phyloP scores from a whole-genome alignment of 1,140 invertebrate species.

The Drosophila teissieri region DNA sequence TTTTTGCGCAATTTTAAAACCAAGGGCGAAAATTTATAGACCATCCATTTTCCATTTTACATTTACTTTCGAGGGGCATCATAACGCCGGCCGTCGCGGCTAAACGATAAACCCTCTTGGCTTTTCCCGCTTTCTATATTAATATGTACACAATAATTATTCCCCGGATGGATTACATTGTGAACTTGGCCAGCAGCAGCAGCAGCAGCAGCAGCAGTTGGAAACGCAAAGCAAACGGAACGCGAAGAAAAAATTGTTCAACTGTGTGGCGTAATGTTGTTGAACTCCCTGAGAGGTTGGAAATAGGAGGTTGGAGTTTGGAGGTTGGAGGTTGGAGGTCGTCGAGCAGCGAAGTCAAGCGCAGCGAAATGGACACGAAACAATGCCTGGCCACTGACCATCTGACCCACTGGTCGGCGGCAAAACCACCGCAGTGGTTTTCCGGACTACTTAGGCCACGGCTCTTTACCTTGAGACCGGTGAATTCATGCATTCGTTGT shows the following conservation, averaged over 20 bases:
- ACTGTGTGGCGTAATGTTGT: conserved; percentile 51
- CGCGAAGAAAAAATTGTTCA: conserved; percentile 66
- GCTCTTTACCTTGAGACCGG: conserved; percentile 20
- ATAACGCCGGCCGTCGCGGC: conserved; percentile 49
- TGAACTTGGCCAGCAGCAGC: conserved; percentile 58
- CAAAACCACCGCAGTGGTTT: conserved; percentile 17
- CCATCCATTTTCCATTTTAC: conserved; percentile 62
- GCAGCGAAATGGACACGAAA: conserved; percentile 61
- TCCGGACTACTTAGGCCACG: conserved; percentile 9
- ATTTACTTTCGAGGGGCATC: conserved; percentile 46
- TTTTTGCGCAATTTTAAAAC: conserved; percentile 36
- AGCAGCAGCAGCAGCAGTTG: conserved; percentile 31
- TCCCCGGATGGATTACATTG: conserved; percentile 78
- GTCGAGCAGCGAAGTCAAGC: conserved; percentile 45
- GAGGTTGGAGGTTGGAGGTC: conserved; percentile 10
- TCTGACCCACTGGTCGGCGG: conserved; percentile 24
- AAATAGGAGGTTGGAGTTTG: neutral
- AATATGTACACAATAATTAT: conserved; percentile 83
- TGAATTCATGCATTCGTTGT: conserved; percentile 21
- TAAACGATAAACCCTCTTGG: conserved; percentile 65
- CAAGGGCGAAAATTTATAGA: conserved; percentile 59
- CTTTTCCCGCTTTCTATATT: conserved; percentile 65
- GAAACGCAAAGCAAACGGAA: conserved; percentile 50
- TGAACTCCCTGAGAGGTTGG: conserved; percentile 54
- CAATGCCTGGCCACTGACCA: conserved; percentile 30